These are phyloP conservation scores for Eurystomus gularis DNA, from an alignment of 2,113 vertebrate species.

Conservation along the genomic window DNA sequence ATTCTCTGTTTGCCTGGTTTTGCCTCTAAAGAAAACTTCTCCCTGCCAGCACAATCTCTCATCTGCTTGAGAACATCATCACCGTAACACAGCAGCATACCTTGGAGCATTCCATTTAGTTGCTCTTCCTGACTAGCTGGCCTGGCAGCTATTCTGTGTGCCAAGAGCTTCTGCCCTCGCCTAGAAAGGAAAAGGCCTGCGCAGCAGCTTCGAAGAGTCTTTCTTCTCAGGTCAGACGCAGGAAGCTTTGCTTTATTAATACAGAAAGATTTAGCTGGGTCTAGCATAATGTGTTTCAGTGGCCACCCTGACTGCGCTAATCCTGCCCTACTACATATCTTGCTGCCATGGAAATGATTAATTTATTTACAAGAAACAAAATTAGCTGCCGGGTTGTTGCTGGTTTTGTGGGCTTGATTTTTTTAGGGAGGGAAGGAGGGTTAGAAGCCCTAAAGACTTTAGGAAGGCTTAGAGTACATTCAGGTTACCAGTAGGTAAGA, in stretches of 20 bases:
- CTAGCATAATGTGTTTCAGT: neutral
- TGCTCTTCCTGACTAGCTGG: constrained; percentile 52
- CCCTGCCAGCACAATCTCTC: constrained; percentile 9
- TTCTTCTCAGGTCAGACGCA: neutral
- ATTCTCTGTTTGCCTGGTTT: neutral
- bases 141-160: constrained; percentile 17
- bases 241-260: neutral
- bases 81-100: constrained; percentile 37
- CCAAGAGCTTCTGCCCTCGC: constrained; percentile 43
- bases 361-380: neutral
- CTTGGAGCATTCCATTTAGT: constrained; percentile 44
- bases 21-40: neutral
- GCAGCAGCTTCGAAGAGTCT: neutral
- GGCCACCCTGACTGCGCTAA: neutral
- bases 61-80: constrained; percentile 17
- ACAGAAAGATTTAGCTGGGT: neutral
- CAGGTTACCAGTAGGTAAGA: too few relatives aligned
- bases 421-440: neutral
- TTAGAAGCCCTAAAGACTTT: neutral
- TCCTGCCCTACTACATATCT: neutral
- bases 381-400: neutral
- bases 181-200: neutral
- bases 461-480: neutral
- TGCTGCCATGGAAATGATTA: neutral
- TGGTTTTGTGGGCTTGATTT: neutral